Evolutionary conservation across 2,113 vertebrate species (phyloP).

Genomic region (Ptyas mucosa): DNA sequence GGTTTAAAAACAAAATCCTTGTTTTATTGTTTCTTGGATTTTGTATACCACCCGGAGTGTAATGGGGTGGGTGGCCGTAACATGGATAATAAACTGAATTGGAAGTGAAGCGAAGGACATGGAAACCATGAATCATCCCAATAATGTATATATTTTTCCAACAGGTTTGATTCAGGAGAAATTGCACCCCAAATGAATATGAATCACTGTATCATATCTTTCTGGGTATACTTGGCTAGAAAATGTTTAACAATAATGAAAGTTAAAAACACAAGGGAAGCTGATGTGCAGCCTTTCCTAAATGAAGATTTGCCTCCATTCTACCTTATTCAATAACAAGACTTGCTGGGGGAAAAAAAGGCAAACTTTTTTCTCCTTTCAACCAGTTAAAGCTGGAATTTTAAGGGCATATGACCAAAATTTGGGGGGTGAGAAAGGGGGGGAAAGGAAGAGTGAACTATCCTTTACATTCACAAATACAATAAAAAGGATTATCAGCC

Average conservation of each 20-base stretch:
- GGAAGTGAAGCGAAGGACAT: background rate
- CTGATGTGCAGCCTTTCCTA: fast-evolving
- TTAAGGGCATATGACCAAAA: slow-evolving; percentile 23
- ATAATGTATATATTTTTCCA: background rate
- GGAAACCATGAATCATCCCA: background rate
- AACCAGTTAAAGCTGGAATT: slow-evolving; percentile 7
- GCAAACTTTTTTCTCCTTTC: slow-evolving; percentile 25
- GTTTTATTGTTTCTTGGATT: background rate
- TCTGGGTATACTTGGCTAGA: slow-evolving; percentile 50
- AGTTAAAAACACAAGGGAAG: slow-evolving; percentile 44
- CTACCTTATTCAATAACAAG: slow-evolving; percentile 36
- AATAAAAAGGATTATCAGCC: slow-evolving; percentile 57
- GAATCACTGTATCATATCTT: slow-evolving; percentile 56
- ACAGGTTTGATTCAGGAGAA: background rate
- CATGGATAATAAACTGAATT: background rate
- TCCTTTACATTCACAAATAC: slow-evolving; percentile 63
- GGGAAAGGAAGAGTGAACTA: background rate
- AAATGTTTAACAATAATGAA: slow-evolving; percentile 53
- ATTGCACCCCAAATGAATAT: background rate
- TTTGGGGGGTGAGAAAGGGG: slow-evolving; percentile 27
- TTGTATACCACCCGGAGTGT: background rate
- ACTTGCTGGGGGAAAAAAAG: slow-evolving; percentile 35
- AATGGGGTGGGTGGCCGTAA: background rate
- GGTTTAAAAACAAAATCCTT: background rate
- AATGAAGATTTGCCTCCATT: background rate